phyloP scores from a whole-genome alignment of 1,140 invertebrate species.

The Muscidifurax raptorellus region DNA sequence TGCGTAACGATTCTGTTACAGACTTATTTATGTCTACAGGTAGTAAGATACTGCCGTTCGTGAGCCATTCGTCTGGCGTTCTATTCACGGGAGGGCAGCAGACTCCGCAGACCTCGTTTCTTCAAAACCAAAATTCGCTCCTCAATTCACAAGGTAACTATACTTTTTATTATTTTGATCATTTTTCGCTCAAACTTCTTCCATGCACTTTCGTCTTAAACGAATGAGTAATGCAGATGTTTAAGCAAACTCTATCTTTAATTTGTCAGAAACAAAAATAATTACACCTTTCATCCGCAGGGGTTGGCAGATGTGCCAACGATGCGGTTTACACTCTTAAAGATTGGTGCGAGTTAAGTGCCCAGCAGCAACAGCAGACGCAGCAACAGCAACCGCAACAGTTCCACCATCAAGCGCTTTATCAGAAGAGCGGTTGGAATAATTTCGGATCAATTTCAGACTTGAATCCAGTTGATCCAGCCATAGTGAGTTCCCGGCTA shows the following conservation, averaged over 20 bases:
- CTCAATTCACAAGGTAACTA: slow-evolving; percentile 68
- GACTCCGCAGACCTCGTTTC: slow-evolving; percentile 68
- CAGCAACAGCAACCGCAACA: slow-evolving; percentile 60
- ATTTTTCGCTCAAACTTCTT: neutral
- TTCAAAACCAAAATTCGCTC: slow-evolving; percentile 71
- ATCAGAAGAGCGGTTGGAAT: slow-evolving; percentile 73
- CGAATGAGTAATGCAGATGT: neutral
- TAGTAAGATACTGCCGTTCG: slow-evolving; percentile 74
- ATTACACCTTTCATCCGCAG: slow-evolving; percentile 58
- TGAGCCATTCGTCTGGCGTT: slow-evolving; percentile 68
- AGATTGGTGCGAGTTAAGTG: slow-evolving; percentile 73
- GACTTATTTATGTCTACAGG: slow-evolving; percentile 67
- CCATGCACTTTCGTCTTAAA: neutral
- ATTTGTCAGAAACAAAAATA: neutral
- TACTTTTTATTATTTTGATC: neutral
- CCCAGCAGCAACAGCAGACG: slow-evolving; percentile 66
- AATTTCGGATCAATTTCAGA: slow-evolving; percentile 77
- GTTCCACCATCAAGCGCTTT: slow-evolving; percentile 70
- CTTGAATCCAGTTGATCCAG: slow-evolving; percentile 91
- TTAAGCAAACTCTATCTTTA: neutral
- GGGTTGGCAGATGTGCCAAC: slow-evolving; percentile 75
- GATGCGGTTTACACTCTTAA: slow-evolving; percentile 71
- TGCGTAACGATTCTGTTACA: slow-evolving; percentile 52
- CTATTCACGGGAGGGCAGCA: slow-evolving; percentile 68
- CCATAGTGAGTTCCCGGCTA: slow-evolving; percentile 85